These are phyloP conservation scores for Cryptoprocta ferox DNA, from an alignment of 2,797 vertebrate species.

Conservation along the genomic window DNA sequence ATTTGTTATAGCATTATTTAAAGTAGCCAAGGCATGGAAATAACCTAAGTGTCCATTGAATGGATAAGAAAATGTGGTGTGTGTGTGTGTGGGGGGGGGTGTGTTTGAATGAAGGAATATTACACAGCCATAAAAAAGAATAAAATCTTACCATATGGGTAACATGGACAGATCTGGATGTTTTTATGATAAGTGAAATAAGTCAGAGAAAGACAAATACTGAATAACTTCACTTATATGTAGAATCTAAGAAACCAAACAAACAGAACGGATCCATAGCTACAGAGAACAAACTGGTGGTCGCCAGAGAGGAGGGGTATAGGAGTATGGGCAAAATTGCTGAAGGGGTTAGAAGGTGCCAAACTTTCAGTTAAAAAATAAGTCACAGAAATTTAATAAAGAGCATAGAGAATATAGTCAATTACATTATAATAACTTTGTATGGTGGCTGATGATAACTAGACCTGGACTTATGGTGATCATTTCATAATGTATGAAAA, in stretches of 20 bases:
- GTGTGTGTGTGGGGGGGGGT: too few species aligned
- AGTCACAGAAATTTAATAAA: not conserved
- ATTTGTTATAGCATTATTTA: not conserved
- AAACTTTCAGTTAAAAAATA: not conserved
- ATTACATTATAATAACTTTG: not conserved
- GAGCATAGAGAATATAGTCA: not conserved
- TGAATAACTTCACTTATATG: not conserved
- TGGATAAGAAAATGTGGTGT: not conserved
- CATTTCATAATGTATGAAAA: not conserved
- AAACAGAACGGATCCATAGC: not conserved
- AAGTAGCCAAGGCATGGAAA: not conserved
- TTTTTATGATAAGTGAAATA: not conserved
- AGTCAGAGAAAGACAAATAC: not conserved
- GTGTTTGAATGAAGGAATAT: not conserved
- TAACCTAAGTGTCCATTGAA: not conserved
- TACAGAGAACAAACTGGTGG: not conserved
- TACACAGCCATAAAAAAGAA: not conserved
- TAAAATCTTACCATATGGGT: not conserved
- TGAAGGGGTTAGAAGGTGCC: not conserved
- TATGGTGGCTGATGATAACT: not conserved
- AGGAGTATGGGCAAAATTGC: not conserved
- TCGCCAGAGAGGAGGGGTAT: not conserved
- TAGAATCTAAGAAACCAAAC: not conserved
- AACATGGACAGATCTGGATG: not conserved
- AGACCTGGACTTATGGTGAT: not conserved